Conservation (phyloP, 2,797 vertebrate species). For the Artibeus jamaicensis region DNA sequence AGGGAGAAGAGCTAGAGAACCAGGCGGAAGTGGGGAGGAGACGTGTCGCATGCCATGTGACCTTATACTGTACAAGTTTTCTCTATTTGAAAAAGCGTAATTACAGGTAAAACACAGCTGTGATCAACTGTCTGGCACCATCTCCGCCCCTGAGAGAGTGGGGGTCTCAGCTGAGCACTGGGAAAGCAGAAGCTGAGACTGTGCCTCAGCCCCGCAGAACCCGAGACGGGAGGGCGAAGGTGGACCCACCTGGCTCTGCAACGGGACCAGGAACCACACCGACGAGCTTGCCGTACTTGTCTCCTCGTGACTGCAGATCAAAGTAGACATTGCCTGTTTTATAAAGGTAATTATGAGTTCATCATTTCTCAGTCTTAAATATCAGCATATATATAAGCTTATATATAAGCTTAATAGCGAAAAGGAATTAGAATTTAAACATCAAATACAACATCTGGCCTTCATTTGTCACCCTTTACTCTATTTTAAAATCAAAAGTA, state of each 20-base stretch:
- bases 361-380: neutral
- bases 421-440: neutral
- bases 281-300: constrained; percentile 89
- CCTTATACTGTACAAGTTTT: too few relatives aligned
- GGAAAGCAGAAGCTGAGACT: neutral
- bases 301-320: constrained; percentile 89
- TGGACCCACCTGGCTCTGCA: constrained; percentile 85
- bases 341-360: constrained; percentile 45
- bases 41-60: rapidly evolving
- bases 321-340: constrained; percentile 95
- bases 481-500: neutral
- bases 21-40: neutral
- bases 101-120: neutral
- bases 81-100: neutral
- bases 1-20: neutral
- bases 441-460: neutral
- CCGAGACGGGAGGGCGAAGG: rapidly evolving
- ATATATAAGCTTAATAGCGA: rapidly evolving
- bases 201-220: neutral
- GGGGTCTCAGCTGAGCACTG: rapidly evolving
- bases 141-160: neutral
- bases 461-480: neutral
- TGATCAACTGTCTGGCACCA: rapidly evolving
- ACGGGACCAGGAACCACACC: constrained; percentile 62
- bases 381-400: too few relatives aligned